Evolutionary conservation across 2,797 vertebrate species (phyloP).

Genomic region (Tiaroga cobitis): DNA sequence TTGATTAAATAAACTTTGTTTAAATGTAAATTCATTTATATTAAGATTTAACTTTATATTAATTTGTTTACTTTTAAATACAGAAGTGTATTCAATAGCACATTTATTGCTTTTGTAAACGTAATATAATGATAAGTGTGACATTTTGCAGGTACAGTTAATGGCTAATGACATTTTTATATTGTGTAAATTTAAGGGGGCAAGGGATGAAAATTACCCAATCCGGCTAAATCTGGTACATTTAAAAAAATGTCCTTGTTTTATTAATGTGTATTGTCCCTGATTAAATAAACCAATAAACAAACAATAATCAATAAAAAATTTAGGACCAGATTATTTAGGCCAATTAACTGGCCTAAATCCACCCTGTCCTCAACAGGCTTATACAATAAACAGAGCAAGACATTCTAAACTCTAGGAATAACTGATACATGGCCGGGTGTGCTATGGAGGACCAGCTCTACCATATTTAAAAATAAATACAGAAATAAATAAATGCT

Average conservation of each 20-base stretch:
- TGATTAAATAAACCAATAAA: background rate
- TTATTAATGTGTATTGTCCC: background rate
- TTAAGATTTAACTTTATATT: background rate
- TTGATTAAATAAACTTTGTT: background rate
- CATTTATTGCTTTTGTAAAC: background rate
- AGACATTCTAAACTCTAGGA: slow-evolving; percentile 27
- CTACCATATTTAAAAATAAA: too few relatives aligned
- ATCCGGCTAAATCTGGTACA: background rate
- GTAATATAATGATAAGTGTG: background rate
- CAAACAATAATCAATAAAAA: background rate
- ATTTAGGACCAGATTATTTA: too few relatives aligned
- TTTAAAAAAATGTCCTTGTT: background rate
- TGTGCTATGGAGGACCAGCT: too few relatives aligned
- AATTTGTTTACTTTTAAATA: background rate
- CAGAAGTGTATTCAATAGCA: background rate
- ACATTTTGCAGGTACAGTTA: background rate
- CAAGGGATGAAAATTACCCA: background rate
- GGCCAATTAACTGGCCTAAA: background rate
- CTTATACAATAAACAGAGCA: slow-evolving; percentile 28
- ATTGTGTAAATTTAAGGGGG: background rate
- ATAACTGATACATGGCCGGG: slow-evolving; percentile 21
- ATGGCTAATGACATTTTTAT: background rate
- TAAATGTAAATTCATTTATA: background rate
- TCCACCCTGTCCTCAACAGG: background rate
- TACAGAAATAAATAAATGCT: too few relatives aligned